These are phyloP conservation scores for Crotalus horridus DNA, from an alignment of 2,113 vertebrate species.

Conservation along the genomic window DNA sequence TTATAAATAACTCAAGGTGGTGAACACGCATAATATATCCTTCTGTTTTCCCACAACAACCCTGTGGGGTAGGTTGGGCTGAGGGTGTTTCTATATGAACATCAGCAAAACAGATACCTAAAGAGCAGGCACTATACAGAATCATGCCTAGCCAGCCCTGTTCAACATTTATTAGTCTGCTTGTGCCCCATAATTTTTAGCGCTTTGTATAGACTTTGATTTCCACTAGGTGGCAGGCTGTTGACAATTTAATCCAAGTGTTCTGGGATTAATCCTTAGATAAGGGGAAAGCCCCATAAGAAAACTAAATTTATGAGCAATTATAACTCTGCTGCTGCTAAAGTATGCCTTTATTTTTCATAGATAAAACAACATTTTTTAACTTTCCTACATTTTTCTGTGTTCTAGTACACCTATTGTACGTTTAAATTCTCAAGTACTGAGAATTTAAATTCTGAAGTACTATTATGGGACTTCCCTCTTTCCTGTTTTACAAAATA, in stretches of 20 bases:
- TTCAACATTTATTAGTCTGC: neutral
- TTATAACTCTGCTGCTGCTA: neutral
- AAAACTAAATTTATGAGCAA: neutral
- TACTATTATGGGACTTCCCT: neutral
- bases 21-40: neutral
- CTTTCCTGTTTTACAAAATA: neutral
- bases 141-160: neutral
- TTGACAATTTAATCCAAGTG: neutral
- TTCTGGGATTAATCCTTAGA: neutral
- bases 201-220: neutral
- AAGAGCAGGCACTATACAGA: neutral
- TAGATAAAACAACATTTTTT: neutral
- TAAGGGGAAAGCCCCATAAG: neutral
- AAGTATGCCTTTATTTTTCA: neutral
- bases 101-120: neutral
- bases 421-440: neutral
- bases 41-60: neutral
- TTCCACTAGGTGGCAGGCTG: constrained; percentile 22
- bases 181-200: neutral
- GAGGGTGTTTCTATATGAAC: neutral
- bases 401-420: neutral
- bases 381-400: neutral
- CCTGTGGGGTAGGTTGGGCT: neutral
- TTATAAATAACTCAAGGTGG: neutral
- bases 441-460: neutral